These are phyloP conservation scores for Epistrophe eligans DNA, from an alignment of 2,888 invertebrate genomes.

Conservation along the genomic window DNA sequence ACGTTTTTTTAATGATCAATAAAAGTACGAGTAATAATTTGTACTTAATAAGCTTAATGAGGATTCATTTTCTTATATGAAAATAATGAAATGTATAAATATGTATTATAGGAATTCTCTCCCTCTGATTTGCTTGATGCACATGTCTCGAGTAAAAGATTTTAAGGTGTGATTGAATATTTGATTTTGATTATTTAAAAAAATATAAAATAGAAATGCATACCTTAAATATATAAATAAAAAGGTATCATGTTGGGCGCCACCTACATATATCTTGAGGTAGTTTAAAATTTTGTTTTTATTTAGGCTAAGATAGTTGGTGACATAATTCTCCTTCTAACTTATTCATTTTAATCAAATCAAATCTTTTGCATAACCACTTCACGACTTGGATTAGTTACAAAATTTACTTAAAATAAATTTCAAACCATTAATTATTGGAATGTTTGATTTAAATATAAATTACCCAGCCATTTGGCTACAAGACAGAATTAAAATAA, in stretches of 20 bases:
- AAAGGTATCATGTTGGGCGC: constrained; percentile 14
- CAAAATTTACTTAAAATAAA: background rate
- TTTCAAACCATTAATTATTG: too few relatives aligned
- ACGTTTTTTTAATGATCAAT: constrained; percentile 23
- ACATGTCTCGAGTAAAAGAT: background rate
- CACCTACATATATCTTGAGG: background rate
- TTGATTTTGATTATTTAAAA: background rate
- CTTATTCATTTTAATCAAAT: background rate
- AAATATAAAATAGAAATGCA: background rate
- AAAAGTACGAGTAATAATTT: constrained; percentile 33
- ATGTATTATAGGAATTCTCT: background rate
- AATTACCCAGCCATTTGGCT: too few relatives aligned
- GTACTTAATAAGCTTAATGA: constrained; percentile 41
- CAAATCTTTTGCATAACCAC: background rate
- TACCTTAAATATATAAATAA: too few relatives aligned
- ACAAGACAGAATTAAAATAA: too few relatives aligned
- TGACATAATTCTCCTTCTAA: too few relatives aligned
- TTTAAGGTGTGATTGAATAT: background rate
- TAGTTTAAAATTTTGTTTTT: background rate
- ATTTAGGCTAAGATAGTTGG: background rate
- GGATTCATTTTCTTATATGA: background rate
- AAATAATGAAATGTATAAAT: constrained; percentile 15
- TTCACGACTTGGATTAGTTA: background rate
- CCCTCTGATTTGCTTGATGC: background rate
- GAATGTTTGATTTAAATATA: background rate